Conservation (phyloP, 2,888 invertebrate species). For the Zonitis immaculata region DNA sequence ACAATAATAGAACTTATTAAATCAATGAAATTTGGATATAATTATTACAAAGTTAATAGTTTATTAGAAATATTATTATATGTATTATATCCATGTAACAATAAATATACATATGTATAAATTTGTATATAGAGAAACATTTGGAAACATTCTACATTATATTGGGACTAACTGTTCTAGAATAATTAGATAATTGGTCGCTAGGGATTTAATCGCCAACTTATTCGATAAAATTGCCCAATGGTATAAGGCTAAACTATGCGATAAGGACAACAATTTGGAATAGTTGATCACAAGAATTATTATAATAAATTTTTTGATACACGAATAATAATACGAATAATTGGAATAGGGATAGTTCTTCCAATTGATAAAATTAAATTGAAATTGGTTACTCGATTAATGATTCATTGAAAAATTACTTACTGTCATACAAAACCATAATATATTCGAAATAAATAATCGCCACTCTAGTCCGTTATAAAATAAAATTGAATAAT, state of each 20-base stretch:
- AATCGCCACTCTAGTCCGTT: too few species aligned
- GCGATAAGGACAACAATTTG: not conserved
- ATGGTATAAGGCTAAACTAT: not conserved
- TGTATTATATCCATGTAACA: not conserved
- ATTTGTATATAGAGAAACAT: constrained; percentile 1
- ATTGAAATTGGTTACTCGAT: too few species aligned
- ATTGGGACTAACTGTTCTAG: constrained; percentile 6
- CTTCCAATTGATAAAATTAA: too few species aligned
- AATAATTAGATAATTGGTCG: constrained; percentile 17
- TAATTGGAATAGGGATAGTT: too few species aligned
- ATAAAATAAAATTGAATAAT: too few species aligned
- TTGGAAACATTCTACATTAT: constrained; percentile 9
- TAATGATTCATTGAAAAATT: too few species aligned
- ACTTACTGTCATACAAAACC: too few species aligned
- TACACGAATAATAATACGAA: too few species aligned
- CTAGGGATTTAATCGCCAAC: constrained; percentile 9
- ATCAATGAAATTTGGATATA: not conserved
- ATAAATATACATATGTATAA: not conserved
- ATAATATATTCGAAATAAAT: too few species aligned
- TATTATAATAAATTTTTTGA: too few species aligned
- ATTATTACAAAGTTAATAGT: not conserved
- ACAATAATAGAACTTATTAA: too few species aligned
- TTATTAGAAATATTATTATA: not conserved
- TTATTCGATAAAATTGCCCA: constrained; percentile 15
- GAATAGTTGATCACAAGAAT: not conserved